These are phyloP conservation scores for Drosophila trichaetosa DNA, from an alignment of 2,888 invertebrate species.

Conservation along the genomic window DNA sequence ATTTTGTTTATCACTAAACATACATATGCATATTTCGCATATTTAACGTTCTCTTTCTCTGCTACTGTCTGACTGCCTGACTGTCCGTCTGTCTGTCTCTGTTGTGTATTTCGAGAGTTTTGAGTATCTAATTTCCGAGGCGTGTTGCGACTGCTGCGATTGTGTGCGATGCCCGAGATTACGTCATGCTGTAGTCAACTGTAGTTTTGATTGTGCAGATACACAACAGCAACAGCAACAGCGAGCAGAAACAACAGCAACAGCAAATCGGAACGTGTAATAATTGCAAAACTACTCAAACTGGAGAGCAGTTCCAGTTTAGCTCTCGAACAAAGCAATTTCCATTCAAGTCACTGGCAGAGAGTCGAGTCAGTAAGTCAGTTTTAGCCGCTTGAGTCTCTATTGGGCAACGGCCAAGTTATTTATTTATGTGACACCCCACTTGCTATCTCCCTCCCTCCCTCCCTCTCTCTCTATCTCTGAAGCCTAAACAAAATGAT, in stretches of 20 bases:
- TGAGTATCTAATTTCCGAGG: conserved; percentile 57
- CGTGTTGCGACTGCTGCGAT: conserved; percentile 15
- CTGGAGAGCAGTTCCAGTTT: conserved; percentile 64
- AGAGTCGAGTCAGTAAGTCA: conserved; percentile 11
- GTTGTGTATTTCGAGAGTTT: conserved; percentile 33
- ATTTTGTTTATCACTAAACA: conserved; percentile 22
- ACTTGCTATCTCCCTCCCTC: background rate
- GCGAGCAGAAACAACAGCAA: conserved; percentile 12
- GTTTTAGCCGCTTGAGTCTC: conserved; percentile 12
- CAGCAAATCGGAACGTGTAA: conserved; percentile 34
- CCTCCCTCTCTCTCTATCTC: background rate
- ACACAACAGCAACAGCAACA: conserved; percentile 16
- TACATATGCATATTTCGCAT: conserved; percentile 46
- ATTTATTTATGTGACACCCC: conserved; percentile 36
- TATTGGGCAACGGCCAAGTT: conserved; percentile 33
- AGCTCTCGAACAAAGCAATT: conserved; percentile 45
- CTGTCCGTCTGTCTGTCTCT: background rate
- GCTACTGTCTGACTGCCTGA: conserved; percentile 21
- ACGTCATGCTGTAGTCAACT: conserved; percentile 46
- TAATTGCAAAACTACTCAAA: conserved; percentile 64
- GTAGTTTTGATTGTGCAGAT: conserved; percentile 43
- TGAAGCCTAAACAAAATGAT: conserved; percentile 46
- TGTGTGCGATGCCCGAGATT: conserved; percentile 31
- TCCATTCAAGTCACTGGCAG: conserved; percentile 22
- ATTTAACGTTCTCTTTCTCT: conserved; percentile 21